Evolutionary conservation across 2,113 vertebrate species (phyloP), one percentile per base, ranked within the genome.

Genomic region (Silurus asotus): DNA sequence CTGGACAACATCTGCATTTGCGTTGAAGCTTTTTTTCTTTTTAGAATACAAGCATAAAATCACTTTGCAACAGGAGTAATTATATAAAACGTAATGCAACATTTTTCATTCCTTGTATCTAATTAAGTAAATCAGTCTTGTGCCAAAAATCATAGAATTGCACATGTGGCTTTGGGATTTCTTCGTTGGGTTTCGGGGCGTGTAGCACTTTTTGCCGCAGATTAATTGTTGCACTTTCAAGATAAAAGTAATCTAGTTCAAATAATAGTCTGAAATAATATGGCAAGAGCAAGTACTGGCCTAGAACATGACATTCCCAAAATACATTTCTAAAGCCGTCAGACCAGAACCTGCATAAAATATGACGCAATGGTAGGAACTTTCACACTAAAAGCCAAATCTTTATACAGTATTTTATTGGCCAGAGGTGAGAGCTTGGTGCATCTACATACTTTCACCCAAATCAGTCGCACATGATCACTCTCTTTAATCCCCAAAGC

Each of bases 271-370:
- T 19, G 23, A 75, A 84, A 49, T n/a, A 48, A 4, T 45, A 55
- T 58, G 64, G 13, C 23, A 81, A 17, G 58, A 58, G 28, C 56
- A 56, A 8, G 6, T 64, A 62, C 20, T 25, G 25, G 56, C 13
- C 48, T 75, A 59, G 58, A 77, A 64, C 58, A 64, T 76, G 59
- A 13, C 9, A 25, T 19, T 25, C n/a, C n/a, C 72, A 76, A 83
- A 84, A 74, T 61, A n/a, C 17, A 45, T 51, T 84, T 75, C 62
- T 77, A 51, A 64, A n/a, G 72, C 10, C 77, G 58, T 65, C 49
- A 62, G 58, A 55, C 51, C 14, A 77, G 23, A 61, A n/a, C 23
- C 5, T 76, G 72, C 17, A 74, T 64, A 48, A 84, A 37, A 77
- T n/a, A 51, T 25, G 15, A 53, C 53, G 23, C 45, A 65, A 6